Percentiles rank a stretch among this genome's conserved stretches.
Conservation (phyloP, 2,888 invertebrate species). For the Ceriagrion tenellum region DNA sequence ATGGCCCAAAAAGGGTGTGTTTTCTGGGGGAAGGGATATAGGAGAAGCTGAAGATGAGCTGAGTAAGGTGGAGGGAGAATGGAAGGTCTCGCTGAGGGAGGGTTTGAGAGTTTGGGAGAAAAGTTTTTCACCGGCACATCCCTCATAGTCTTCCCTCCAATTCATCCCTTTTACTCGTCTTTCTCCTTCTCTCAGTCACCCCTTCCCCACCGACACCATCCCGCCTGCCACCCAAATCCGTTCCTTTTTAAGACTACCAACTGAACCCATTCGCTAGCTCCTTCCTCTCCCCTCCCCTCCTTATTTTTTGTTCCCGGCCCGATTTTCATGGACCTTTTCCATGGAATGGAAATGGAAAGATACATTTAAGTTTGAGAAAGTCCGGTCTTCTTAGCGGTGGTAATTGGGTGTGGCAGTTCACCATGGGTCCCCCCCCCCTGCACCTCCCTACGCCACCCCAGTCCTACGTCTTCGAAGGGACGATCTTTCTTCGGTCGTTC, state of each 20-base stretch:
- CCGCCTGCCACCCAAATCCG: not conserved
- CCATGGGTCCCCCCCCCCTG: not conserved
- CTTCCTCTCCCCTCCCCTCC: not conserved
- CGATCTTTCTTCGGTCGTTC: not conserved
- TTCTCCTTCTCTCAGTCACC: not conserved
- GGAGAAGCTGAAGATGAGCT: not conserved
- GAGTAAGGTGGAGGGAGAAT: not conserved
- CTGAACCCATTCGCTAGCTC: conserved; percentile 31
- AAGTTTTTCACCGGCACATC: conserved; percentile 49
- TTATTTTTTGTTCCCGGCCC: conserved; percentile 1
- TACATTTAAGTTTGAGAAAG: conserved; percentile 36
- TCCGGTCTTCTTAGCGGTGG: conserved; percentile 39
- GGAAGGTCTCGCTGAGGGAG: not conserved
- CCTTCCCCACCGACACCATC: not conserved
- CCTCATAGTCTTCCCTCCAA: conserved; percentile 32
- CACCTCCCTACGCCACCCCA: too few relatives aligned
- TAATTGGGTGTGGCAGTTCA: conserved; percentile 39
- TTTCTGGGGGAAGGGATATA: not conserved
- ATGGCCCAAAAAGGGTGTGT: not conserved
- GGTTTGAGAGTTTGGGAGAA: conserved; percentile 40
- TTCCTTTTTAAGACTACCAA: conserved; percentile 26
- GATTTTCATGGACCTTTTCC: conserved; percentile 38
- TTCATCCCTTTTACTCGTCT: conserved; percentile 25
- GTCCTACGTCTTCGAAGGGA: not conserved
- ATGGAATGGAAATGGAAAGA: too few relatives aligned